Percentiles rank a stretch among this genome's conserved stretches.
These are phyloP conservation scores for Saccostrea echinata DNA, from an alignment of 1,140 invertebrate genomes.

Conservation along the genomic window DNA sequence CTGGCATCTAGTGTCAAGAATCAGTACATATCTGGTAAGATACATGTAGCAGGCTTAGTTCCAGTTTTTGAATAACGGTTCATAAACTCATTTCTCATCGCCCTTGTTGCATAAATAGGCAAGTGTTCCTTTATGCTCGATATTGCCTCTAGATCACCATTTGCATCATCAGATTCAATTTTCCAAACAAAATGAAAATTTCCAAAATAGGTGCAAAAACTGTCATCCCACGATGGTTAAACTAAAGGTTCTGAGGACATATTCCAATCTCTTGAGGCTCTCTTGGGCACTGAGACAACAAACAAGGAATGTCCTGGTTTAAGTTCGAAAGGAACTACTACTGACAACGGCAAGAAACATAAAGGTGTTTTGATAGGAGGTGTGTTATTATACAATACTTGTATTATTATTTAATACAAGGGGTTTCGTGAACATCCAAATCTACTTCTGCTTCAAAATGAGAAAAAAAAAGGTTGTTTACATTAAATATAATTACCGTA, in stretches of 20 bases:
- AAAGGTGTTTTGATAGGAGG: not conserved
- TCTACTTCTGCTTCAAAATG: too few species aligned
- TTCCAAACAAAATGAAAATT: conserved; percentile 39
- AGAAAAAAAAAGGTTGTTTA: too few species aligned
- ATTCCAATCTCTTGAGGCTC: not conserved
- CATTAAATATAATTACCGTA: too few species aligned
- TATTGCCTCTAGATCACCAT: not conserved
- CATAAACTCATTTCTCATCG: conserved; percentile 52
- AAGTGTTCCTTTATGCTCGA: conserved; percentile 37
- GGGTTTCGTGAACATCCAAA: too few species aligned
- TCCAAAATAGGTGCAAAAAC: conserved; percentile 25
- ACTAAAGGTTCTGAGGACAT: not conserved
- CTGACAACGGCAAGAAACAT: not conserved
- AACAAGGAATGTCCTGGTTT: not conserved
- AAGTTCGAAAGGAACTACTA: not conserved
- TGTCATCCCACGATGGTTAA: conserved; percentile 36
- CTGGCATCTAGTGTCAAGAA: too few species aligned
- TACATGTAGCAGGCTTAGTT: too few species aligned
- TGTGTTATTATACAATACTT: not conserved
- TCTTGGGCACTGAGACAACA: not conserved
- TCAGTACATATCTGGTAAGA: too few species aligned
- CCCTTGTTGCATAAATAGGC: conserved; percentile 47
- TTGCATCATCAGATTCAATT: conserved; percentile 25
- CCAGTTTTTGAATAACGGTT: conserved; percentile 41
- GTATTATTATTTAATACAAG: too few species aligned